These are phyloP conservation scores for Phalacrocorax aristotelis DNA, from an alignment of 2,113 vertebrate genomes.

Conservation along the genomic window DNA sequence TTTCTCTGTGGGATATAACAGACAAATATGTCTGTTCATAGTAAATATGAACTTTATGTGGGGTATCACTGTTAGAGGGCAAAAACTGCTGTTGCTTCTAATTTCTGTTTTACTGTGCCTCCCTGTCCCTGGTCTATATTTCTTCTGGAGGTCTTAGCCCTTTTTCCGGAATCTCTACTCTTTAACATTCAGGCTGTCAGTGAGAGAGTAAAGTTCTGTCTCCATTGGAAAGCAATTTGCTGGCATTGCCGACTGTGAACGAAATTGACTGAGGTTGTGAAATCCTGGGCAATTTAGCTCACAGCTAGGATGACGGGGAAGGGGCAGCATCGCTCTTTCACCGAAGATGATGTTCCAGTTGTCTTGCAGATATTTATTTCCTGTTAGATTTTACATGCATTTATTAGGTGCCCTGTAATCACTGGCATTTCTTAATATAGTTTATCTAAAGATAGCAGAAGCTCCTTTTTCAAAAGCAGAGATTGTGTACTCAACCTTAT, in stretches of 20 bases:
- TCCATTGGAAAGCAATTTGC: slow-evolving; percentile 47
- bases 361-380: neutral
- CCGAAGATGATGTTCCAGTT: neutral
- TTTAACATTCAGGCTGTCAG: slow-evolving; percentile 27
- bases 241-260: neutral
- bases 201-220: neutral
- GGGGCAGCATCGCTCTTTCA: neutral
- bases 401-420: neutral
- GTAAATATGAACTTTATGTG: neutral
- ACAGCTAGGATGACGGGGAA: neutral
- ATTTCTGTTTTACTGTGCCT: neutral
- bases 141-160: neutral
- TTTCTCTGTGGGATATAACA: neutral
- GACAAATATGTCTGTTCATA: neutral
- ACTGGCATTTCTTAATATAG: neutral
- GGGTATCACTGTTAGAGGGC: neutral
- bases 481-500: neutral
- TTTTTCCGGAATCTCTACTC: neutral
- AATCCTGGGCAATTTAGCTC: slow-evolving; percentile 53
- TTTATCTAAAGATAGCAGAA: neutral
- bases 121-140: neutral
- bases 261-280: slow-evolving; percentile 42
- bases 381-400: neutral
- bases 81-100: neutral
- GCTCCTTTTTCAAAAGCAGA: neutral